Percentiles rank a stretch among this genome's conserved stretches.
Evolutionary conservation across 2,888 invertebrate species (phyloP).

Genomic region (Scaptomyza reducta): DNA sequence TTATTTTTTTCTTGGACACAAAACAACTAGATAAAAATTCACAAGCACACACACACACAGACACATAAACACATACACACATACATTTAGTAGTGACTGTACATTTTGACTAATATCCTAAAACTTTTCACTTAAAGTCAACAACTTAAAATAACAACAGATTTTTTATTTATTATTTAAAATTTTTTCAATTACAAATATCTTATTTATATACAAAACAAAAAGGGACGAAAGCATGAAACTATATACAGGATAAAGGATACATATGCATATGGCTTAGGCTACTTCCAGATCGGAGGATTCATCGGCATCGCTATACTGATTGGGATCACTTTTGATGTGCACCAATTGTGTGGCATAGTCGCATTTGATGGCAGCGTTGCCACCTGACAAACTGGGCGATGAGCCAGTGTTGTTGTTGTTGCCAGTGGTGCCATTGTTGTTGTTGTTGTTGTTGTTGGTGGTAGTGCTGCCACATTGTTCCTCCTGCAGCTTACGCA

Average conservation of each 20-base stretch:
- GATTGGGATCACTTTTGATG: constrained; percentile 83
- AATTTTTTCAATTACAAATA: constrained; percentile 6
- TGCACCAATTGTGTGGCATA: constrained; percentile 81
- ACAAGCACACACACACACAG: constrained; percentile 21
- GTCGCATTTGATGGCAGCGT: constrained; percentile 79
- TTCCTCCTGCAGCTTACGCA: constrained; percentile 93
- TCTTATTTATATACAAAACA: constrained; percentile 71
- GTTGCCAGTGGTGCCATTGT: constrained; percentile 18
- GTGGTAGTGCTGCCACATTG: constrained; percentile 83
- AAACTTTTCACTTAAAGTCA: constrained; percentile 19
- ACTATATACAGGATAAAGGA: constrained; percentile 44
- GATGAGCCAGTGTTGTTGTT: constrained; percentile 88
- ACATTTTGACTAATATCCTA: constrained; percentile 61
- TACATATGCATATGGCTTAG: constrained; percentile 82
- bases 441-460: constrained; percentile 33
- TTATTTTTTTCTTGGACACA: constrained; percentile 48
- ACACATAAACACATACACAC: constrained; percentile 4
- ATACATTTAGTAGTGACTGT: constrained; percentile 58
- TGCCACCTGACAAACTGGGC: constrained; percentile 29
- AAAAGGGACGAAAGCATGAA: constrained; percentile 30
- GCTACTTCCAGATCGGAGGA: constrained; percentile 93
- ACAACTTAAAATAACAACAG: constrained; percentile 61
- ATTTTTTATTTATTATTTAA: constrained; percentile 2
- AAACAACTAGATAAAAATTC: constrained; percentile 66
- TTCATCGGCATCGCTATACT: constrained; percentile 88